Conservation (phyloP, 2,113 vertebrate genomes). For the Saguinus imperator region DNA sequence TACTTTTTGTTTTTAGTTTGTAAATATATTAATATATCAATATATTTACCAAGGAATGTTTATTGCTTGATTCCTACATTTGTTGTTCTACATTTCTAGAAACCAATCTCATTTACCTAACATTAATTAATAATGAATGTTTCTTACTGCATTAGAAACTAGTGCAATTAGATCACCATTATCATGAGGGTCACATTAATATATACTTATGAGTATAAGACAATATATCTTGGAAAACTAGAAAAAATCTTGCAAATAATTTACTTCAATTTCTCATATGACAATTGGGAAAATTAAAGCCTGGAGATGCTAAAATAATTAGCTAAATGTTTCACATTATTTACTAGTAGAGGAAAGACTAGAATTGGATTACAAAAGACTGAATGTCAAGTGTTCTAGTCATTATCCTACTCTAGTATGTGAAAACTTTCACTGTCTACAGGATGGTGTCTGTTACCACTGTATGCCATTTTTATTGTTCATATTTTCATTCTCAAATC, state of each 20-base stretch:
- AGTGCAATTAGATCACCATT: not conserved
- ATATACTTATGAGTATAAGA: not conserved
- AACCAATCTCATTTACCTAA: not conserved
- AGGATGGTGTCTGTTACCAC: not conserved
- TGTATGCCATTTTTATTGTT: not conserved
- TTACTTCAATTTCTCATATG: not conserved
- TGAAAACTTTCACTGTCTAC: not conserved
- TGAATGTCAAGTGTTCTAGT: not conserved
- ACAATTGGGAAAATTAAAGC: not conserved
- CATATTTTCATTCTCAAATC: not conserved
- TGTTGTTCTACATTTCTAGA: not conserved
- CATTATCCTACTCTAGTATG: not conserved
- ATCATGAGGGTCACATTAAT: not conserved
- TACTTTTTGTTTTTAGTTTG: not conserved
- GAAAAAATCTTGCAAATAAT: not conserved
- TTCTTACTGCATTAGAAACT: not conserved
- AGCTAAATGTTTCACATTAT: not conserved
- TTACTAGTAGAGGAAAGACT: not conserved
- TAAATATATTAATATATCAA: not conserved
- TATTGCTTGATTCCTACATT: not conserved
- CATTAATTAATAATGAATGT: not conserved
- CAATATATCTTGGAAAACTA: not conserved
- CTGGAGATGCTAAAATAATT: not conserved
- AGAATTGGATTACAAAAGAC: not conserved
- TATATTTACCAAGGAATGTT: not conserved